Conservation (phyloP, 2,113 vertebrate genomes). For the Panthera tigris region DNA sequence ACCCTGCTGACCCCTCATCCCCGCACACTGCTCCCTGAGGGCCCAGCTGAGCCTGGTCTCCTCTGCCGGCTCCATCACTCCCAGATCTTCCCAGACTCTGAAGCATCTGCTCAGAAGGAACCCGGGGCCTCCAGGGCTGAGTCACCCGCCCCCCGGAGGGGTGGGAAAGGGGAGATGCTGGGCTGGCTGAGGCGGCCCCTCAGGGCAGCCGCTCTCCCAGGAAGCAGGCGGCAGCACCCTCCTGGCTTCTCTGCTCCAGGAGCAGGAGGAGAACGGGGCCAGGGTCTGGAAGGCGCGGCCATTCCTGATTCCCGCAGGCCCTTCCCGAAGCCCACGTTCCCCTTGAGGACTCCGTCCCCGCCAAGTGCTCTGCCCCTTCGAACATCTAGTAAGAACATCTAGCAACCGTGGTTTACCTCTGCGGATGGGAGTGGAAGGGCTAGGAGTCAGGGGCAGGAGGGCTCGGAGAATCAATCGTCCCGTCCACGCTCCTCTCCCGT, state of each 20-base stretch:
- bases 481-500: neutral
- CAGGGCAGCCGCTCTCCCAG: neutral
- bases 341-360: neutral
- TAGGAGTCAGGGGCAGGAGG: neutral
- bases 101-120: neutral
- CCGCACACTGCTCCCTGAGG: neutral
- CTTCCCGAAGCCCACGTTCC: neutral
- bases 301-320: neutral
- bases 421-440: neutral
- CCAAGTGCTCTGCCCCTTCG: neutral
- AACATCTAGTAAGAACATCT: neutral
- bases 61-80: neutral
- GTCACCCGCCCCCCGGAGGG: neutral
- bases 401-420: neutral
- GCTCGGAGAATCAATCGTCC: neutral
- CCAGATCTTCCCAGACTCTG: neutral
- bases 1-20: constrained; percentile 10
- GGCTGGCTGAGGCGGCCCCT: neutral
- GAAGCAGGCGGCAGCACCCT: neutral
- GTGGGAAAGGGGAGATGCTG: neutral
- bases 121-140: neutral
- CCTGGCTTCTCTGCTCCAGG: neutral
- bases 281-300: neutral
- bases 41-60: neutral
- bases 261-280: neutral